A percentile compares a stretch with the other conserved stretches of the same genome.
Conservation (phyloP, 2,113 vertebrate species). For the Eleginops maclovinus region DNA sequence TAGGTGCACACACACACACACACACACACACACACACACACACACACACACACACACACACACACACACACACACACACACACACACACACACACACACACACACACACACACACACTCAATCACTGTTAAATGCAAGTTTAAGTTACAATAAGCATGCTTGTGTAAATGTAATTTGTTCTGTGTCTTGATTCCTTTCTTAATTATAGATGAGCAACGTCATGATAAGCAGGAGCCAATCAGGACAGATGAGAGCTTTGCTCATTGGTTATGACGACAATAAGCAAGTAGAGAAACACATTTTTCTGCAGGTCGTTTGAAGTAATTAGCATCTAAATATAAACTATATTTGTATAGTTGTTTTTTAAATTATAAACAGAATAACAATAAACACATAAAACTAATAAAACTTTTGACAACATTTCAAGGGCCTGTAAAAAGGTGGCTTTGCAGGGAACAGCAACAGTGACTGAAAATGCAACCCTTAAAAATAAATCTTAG, state of each 20-base stretch:
- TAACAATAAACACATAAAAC: background rate
- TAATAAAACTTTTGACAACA: background rate
- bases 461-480: background rate
- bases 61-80: too few relatives aligned
- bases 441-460: background rate
- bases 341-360: background rate
- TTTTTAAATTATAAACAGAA: background rate
- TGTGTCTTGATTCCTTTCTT: background rate
- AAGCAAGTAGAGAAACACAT: background rate
- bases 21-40: too few relatives aligned
- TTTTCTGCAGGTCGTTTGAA: background rate
- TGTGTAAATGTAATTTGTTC: background rate
- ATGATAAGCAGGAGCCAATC: constrained; percentile 36
- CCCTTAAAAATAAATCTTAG: background rate
- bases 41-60: too few relatives aligned
- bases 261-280: background rate
- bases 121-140: too few relatives aligned
- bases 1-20: constrained; percentile 37
- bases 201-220: constrained; percentile 15
- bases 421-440: background rate
- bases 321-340: background rate
- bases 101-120: too few relatives aligned
- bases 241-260: background rate
- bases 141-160: background rate
- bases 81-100: too few relatives aligned